Evolutionary conservation across 2,797 vertebrate genomes (phyloP).

Genomic region (Chelon auratus): DNA sequence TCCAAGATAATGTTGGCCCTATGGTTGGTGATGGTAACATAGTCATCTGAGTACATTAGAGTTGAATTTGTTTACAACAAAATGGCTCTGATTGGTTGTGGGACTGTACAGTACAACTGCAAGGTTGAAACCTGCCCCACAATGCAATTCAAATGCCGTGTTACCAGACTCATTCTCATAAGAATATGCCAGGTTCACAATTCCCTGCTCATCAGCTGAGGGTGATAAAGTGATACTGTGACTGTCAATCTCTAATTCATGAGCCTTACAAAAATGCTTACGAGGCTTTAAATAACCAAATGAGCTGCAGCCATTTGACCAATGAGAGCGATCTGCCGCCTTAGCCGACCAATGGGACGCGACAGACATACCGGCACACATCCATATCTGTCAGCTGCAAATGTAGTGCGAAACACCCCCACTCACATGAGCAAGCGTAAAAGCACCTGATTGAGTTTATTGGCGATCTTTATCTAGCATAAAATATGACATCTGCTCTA

Average conservation of each 20-base stretch:
- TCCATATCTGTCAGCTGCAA: neutral
- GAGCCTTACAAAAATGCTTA: neutral
- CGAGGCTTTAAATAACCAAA: conserved; percentile 12
- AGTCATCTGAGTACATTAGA: no score
- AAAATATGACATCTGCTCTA: conserved; percentile 31
- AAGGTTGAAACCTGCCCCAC: no score
- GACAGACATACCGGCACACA: neutral
- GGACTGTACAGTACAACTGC: no score
- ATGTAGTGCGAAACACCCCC: neutral
- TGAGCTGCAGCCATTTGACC: conserved; percentile 3
- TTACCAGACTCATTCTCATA: no score
- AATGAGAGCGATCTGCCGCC: neutral
- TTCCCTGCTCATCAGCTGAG: no score
- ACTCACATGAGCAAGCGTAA: neutral
- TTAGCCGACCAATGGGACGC: neutral
- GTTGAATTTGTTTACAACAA: no score
- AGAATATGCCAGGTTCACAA: no score
- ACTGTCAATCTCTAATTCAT: neutral
- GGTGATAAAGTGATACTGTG: neutral
- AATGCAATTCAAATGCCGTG: no score
- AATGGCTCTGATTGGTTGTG: no score
- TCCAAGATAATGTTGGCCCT: no score
- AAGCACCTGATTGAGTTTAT: conserved; percentile 16
- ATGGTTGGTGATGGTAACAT: no score
- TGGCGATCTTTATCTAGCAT: conserved; percentile 33